These are phyloP conservation scores for Orthonychiurus folsomi DNA, from an alignment of 2,888 invertebrate species.

Conservation along the genomic window DNA sequence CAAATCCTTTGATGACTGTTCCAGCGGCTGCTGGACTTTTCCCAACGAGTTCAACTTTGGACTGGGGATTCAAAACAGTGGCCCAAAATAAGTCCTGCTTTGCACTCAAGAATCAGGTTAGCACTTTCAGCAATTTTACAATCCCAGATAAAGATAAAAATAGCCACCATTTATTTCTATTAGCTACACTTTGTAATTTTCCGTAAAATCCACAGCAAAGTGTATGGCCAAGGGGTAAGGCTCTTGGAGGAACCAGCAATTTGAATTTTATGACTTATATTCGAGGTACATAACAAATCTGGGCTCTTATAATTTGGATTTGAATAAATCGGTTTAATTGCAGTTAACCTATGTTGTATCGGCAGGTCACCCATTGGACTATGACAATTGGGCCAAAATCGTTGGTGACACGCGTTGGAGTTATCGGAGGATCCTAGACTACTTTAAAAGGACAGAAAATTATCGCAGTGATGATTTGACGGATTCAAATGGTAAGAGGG, in stretches of 20 bases:
- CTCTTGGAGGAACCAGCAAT: constrained; percentile 19
- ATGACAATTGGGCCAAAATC: constrained; percentile 23
- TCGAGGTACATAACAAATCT: constrained; percentile 10
- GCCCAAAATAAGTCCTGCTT: constrained; percentile 30
- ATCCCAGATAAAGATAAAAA: background rate
- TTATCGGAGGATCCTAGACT: constrained; percentile 19
- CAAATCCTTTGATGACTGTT: constrained; percentile 26
- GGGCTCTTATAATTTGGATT: background rate
- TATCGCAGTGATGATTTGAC: constrained; percentile 11
- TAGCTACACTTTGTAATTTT: background rate
- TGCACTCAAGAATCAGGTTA: constrained; percentile 26
- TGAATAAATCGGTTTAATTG: background rate
- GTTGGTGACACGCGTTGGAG: constrained; percentile 19
- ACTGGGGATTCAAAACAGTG: constrained; percentile 26
- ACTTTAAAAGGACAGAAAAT: constrained; percentile 18
- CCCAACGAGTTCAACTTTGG: constrained; percentile 20
- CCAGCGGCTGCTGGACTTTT: constrained; percentile 24
- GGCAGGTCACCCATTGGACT: constrained; percentile 18
- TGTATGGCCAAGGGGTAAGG: constrained; percentile 21
- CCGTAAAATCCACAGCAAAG: constrained; percentile 16
- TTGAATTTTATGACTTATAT: constrained; percentile 24
- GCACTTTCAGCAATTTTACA: background rate
- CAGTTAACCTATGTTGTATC: too few species aligned
- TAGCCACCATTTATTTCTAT: too few species aligned
- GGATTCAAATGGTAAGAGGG: background rate